Evolutionary conservation across 2,888 invertebrate genomes (phyloP), one percentile per base, ranked within the genome.

Genomic region (Odontothrips loti): DNA sequence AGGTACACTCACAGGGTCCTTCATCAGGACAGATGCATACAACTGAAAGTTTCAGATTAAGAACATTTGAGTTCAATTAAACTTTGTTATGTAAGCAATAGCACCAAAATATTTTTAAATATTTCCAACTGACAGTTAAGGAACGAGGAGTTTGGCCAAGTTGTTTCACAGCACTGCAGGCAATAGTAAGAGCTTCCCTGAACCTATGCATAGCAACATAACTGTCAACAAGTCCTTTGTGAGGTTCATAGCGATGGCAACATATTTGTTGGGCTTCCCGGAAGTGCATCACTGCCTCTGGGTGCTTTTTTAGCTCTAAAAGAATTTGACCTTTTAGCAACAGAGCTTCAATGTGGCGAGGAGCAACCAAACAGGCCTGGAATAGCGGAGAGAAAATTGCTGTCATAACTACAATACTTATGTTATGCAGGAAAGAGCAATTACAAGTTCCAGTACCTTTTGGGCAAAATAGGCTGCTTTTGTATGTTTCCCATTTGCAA

Each of bases 211-310:
- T 89, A 1, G 91, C 91, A 75, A 93, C 87, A 85, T 94, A 94
- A 86, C 93, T 92, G 84, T 93, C 93, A 2, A 94, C 92, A 47
- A 95, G 86, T n/a, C 94, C 94, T 87, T 93, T 92, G 86, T 95
- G 93, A 0, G 93, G 90, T 86, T 95, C 95, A 86, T 91, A 93
- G 82, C 93, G 89, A 85, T 90, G 89, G 58, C 92, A 91, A 82
- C 91, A 91, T 79, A 90, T 85, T 85, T 90, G 89, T 82, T 80
- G 88, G 0, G 93, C 93, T 86, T 93, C 93, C 84, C 92, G 88
- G 85, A 92, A 93, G 86, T 92, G 92, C 80, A 89, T 87, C 2
- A 91, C 88, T 0, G 93, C 92, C 83, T 93, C 93, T 82, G 90
- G 89, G 84, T 90, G 90, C 85, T 92, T 92, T 85, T 92, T 92